phyloP scores from a whole-genome alignment of 2,113 vertebrate species.

The Cottus gobio region DNA sequence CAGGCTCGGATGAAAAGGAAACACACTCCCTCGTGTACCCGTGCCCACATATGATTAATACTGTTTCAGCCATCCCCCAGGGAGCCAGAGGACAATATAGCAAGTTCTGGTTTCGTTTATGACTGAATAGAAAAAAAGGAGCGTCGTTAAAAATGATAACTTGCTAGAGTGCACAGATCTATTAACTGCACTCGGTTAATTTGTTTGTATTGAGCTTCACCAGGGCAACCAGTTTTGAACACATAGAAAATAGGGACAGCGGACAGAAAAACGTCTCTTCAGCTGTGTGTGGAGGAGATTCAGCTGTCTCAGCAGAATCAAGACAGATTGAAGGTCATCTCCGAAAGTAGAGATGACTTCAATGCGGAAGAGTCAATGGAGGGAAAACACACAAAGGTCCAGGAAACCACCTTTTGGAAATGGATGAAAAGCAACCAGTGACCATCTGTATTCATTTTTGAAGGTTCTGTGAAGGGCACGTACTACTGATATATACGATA shows the following conservation, averaged over 20 bases:
- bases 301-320: neutral
- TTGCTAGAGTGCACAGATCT: neutral
- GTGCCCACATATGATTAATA: constrained; percentile 28
- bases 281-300: neutral
- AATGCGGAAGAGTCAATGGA: neutral
- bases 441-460: neutral
- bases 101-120: constrained; percentile 31
- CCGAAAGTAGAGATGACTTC: neutral
- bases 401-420: neutral
- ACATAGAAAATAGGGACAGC: neutral
- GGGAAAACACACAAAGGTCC: neutral
- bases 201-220: neutral
- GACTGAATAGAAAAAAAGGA: neutral
- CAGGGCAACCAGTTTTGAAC: neutral
- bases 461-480: neutral
- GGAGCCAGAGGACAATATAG: constrained; percentile 35
- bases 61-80: constrained; percentile 5
- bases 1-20: constrained; percentile 43
- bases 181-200: neutral
- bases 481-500: neutral
- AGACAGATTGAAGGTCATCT: neutral
- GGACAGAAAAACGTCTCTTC: neutral
- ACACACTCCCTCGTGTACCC: constrained; percentile 29
- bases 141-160: neutral
- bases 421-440: neutral